Evolutionary conservation across 2,113 vertebrate genomes (phyloP), one percentile per base, ranked within the genome.

Genomic region (Pollimyrus isidori): DNA sequence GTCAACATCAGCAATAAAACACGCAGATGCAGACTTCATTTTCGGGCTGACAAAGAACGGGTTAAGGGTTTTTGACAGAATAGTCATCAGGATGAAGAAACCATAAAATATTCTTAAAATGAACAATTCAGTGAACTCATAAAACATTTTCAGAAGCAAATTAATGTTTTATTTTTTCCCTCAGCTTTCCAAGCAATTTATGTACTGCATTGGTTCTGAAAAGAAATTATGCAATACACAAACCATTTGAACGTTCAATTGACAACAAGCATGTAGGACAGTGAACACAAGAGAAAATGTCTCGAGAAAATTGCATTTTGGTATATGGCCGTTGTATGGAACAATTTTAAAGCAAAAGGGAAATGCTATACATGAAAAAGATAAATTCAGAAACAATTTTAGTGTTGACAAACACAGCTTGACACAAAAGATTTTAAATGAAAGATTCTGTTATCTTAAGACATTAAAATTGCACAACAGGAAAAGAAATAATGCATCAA

Each of bases 191-290:
- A 26, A 56, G 56, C 7, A 53, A 58, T 48, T 89, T 89, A 84
- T 84, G 39, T 30, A 46, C 7, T n/a, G 13, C 17, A 42, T 56
- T 53, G 50, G 88, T 62, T 48, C 62, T 52, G 65, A 35, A 89
- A 56, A 84, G 50, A 84, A 84, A 89, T 89, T 50, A 89, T 83
- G 76, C 88, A 89, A 83, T 83, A 82, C 69, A 39, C 69, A 82
- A 80, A 42, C 50, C 76, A 84, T 84, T 56, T 58, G 21, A 42
- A 84, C 76, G n/a, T 19, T 89, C 50, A 56, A 58, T 84, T 89
- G 88, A 58, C 76, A 84, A 10, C 39, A 26, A 89, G 35, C 49
- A 53, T 53, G 88, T 21, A 58, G 35, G 56, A 30, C 39, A 88
- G 87, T 2, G 23, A 84, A 89, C 76, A 58, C 50, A 39, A 53